phyloP scores from a whole-genome alignment of 1,140 invertebrate species.

The Bombus fervidus region DNA sequence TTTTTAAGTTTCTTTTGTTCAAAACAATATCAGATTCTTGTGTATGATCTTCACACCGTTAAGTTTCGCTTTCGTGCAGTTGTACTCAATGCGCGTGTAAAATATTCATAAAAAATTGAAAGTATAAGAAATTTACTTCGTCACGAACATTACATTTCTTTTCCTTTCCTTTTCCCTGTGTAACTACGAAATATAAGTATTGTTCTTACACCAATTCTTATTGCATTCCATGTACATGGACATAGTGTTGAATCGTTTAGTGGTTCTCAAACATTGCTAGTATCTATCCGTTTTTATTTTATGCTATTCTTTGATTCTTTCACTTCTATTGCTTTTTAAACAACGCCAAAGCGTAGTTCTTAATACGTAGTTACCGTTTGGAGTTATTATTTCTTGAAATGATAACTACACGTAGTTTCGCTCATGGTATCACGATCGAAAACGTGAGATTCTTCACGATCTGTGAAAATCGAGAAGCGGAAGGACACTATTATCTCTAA shows the following conservation, averaged over 20 bases:
- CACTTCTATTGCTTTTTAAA: not conserved
- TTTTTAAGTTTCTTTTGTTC: not conserved
- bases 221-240: not conserved
- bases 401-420: not conserved
- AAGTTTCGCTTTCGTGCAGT: conserved; percentile 9
- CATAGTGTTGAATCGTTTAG: conserved; percentile 13
- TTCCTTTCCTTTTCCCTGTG: not conserved
- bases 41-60: not conserved
- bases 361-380: not conserved
- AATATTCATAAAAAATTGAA: conserved; percentile 30
- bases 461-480: conserved; percentile 34
- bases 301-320: not conserved
- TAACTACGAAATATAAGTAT: conserved; percentile 12
- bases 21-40: not conserved
- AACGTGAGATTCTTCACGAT: conserved; percentile 20
- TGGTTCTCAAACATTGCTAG: conserved; percentile 22
- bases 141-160: not conserved
- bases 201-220: not conserved
- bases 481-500: conserved; percentile 40
- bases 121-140: not conserved
- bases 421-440: not conserved
- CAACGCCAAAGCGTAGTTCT: not conserved
- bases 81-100: not conserved
- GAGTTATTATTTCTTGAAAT: not conserved
- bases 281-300: not conserved